These are phyloP conservation scores for Sesia bembeciformis DNA, from an alignment of 2,888 invertebrate species.

Conservation along the genomic window DNA sequence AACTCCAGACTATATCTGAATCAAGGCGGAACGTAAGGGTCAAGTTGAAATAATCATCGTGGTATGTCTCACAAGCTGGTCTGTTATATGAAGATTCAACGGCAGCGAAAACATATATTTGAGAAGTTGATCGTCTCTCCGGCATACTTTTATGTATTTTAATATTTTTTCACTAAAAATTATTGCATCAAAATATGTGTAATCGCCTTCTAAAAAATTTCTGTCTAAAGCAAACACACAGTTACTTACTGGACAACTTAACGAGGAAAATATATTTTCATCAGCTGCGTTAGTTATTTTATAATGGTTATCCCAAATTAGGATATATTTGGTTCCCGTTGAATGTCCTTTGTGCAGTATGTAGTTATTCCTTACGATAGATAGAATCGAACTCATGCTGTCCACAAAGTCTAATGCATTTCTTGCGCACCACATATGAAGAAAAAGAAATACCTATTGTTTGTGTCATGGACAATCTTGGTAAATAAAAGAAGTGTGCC, in stretches of 20 bases:
- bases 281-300: too few relatives aligned
- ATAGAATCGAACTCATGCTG: too few relatives aligned
- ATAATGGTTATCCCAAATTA: too few relatives aligned
- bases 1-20: conserved; percentile 39
- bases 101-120: conserved; percentile 34
- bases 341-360: too few relatives aligned
- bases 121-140: conserved; percentile 13
- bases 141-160: conserved; percentile 17
- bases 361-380: too few relatives aligned
- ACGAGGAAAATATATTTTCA: too few relatives aligned
- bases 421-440: too few relatives aligned
- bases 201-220: conserved; percentile 16
- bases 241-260: conserved; percentile 23
- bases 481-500: too few relatives aligned
- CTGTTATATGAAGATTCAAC: conserved; percentile 25
- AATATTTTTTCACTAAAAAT: conserved; percentile 22
- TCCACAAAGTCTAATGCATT: too few relatives aligned
- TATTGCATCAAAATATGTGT: conserved; percentile 27
- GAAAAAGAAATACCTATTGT: too few relatives aligned
- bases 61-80: conserved; percentile 34
- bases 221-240: conserved; percentile 28
- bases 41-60: conserved; percentile 44
- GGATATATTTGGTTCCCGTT: too few relatives aligned
- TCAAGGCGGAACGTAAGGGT: conserved; percentile 44
- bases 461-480: too few relatives aligned